phyloP scores from a whole-genome alignment of 2,888 invertebrate species.

The Nineta flava region DNA sequence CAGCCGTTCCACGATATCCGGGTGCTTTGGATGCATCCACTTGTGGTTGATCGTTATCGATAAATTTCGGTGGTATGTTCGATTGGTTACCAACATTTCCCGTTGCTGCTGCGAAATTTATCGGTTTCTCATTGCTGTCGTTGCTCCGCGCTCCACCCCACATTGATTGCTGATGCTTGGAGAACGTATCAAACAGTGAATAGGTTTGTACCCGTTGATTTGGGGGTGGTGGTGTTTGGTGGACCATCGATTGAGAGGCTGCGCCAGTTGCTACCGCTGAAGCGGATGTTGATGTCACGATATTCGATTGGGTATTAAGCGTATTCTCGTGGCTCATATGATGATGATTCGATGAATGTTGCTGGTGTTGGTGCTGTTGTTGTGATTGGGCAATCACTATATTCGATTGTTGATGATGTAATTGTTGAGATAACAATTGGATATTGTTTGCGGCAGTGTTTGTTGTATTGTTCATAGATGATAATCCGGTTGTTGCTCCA shows the following conservation, averaged over 20 bases:
- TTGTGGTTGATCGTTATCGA: constrained; percentile 36
- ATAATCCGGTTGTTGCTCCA: constrained; percentile 12
- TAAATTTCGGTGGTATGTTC: constrained; percentile 30
- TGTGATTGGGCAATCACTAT: neutral
- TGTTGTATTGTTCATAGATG: constrained; percentile 25
- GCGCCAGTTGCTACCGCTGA: constrained; percentile 18
- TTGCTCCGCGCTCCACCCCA: constrained; percentile 35
- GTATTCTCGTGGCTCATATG: constrained; percentile 17
- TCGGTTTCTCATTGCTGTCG: constrained; percentile 36
- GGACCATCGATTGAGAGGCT: constrained; percentile 11
- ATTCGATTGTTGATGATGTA: neutral
- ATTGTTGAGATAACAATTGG: constrained; percentile 18
- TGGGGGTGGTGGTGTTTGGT: neutral
- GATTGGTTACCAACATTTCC: constrained; percentile 31
- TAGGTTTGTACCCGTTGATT: constrained; percentile 21
- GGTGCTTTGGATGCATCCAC: constrained; percentile 84
- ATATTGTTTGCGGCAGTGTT: constrained; percentile 21
- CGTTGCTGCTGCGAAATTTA: constrained; percentile 58
- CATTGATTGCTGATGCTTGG: constrained; percentile 45
- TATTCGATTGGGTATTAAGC: constrained; percentile 10
- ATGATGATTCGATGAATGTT: neutral
- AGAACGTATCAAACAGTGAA: constrained; percentile 67
- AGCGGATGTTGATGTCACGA: constrained; percentile 16
- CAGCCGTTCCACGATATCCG: constrained; percentile 67
- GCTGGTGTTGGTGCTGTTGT: neutral